Conservation (phyloP, 2,113 vertebrate genomes). For the Mastomys coucha region DNA sequence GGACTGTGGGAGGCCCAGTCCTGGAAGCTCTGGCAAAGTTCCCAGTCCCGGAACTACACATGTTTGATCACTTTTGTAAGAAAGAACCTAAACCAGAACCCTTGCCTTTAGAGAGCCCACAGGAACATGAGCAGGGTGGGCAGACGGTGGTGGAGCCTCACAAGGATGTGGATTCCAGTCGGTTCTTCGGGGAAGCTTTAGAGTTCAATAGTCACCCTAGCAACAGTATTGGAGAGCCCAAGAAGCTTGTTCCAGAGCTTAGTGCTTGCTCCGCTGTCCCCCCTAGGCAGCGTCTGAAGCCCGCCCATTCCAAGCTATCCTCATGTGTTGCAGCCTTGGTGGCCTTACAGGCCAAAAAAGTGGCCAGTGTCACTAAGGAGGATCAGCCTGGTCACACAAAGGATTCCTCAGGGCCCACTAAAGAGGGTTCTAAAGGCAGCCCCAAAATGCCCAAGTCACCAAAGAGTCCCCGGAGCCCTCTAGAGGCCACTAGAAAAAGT, state of each 20-base stretch:
- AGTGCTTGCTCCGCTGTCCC: constrained; percentile 81
- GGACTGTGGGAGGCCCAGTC: constrained; percentile 86
- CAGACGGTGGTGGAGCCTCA: constrained; percentile 78
- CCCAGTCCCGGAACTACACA: constrained; percentile 88
- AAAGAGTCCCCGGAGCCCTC: constrained; percentile 94
- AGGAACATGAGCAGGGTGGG: constrained; percentile 75
- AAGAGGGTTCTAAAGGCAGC: constrained; percentile 90
- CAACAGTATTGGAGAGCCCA: constrained; percentile 84
- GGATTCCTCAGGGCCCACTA: constrained; percentile 86
- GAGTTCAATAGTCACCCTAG: constrained; percentile 84
- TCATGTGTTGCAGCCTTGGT: constrained; percentile 95
- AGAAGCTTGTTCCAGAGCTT: constrained; percentile 80
- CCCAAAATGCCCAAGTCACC: constrained; percentile 95
- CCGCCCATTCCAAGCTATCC: constrained; percentile 93
- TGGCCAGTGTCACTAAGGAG: constrained; percentile 87
- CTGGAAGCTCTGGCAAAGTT: constrained; percentile 88
- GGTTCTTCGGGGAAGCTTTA: constrained; percentile 84
- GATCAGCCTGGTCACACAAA: constrained; percentile 86
- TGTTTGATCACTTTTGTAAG: constrained; percentile 92
- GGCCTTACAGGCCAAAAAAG: constrained; percentile 94
- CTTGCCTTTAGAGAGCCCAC: constrained; percentile 73
- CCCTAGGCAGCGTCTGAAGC: constrained; percentile 89
- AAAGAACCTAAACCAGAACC: constrained; percentile 88
- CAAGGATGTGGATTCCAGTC: constrained; percentile 85
- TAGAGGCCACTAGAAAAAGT: constrained; percentile 91